phyloP scores from a whole-genome alignment of 2,113 vertebrate genomes.

The Sigmodon hispidus region DNA sequence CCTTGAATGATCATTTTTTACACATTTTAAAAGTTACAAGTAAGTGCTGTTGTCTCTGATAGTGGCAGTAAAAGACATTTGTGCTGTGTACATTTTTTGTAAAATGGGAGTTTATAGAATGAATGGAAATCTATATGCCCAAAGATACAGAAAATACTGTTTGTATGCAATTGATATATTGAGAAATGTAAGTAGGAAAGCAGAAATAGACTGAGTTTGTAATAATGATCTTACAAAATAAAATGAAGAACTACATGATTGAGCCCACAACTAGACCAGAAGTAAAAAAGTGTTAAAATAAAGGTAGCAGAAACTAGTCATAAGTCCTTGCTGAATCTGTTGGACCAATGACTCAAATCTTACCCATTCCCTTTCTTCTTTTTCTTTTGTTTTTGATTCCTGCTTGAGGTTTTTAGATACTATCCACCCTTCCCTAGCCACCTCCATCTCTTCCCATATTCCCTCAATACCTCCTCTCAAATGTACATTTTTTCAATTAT shows the following conservation, averaged over 20 bases:
- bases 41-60: not conserved
- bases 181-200: not conserved
- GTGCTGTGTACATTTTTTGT: not conserved
- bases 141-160: not conserved
- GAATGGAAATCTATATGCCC: not conserved
- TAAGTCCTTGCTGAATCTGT: not conserved
- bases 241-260: not conserved
- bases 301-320: not conserved
- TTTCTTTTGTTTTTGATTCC: not conserved
- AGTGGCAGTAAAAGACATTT: not conserved
- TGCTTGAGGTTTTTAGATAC: not conserved
- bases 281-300: not conserved
- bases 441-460: not conserved
- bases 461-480: not conserved
- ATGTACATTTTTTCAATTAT: not conserved
- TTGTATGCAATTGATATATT: not conserved
- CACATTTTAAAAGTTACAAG: slow-evolving; percentile 27
- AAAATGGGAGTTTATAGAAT: not conserved
- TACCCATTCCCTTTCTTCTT: too few relatives aligned
- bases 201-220: not conserved
- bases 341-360: not conserved
- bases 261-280: not conserved
- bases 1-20: not conserved
- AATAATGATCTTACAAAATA: not conserved
- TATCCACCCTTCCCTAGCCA: not conserved